Base-by-base conservation (phyloP, 2,797 vertebrate genomes). In the Myotis findleyi region DNA sequence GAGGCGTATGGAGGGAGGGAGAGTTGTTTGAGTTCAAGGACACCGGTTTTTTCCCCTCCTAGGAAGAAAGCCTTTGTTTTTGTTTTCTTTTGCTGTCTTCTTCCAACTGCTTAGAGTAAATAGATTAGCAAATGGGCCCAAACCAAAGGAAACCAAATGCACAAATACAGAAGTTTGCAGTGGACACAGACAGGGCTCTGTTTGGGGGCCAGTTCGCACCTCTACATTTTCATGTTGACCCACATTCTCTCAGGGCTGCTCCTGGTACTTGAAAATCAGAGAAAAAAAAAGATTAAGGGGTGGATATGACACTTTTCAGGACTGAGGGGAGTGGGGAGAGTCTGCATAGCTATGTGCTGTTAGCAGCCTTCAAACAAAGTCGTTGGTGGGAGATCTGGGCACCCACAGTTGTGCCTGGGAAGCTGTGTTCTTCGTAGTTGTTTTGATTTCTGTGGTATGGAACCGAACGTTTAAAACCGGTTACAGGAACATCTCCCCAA, bases 401-500 rank as follows among this genome's bases (percentile, higher is more conserved):
- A 12, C 68, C 62, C 68, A 14, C 33, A 0, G 16, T 27, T 30
- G 55, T 25, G n/a, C 53, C 68, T 72, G 93, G 87, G 93, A 91
- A 93, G 49, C 25, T 23, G 33, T 76, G 33, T 59, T 75, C 59
- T 68, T 16, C 17, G 59, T 53, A 25, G 57, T 38, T 72, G 87
- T 64, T 97, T 92, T 91, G 92, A 92, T 55, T 89, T 96, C 94
- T 82, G 62, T 36, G 30, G 36, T 36, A 44, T 75, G 16, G 76
- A 94, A 68, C 77, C 33, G 64, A 53, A 30, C 7, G 12, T 86
- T 88, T 62, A 68, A 87, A 73, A 91, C 33, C 80, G 83, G 93
- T 89, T 89, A 87, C 51, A 55, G 93, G 89, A 87, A 93, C 68
- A 49, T 96, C 77, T 95, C 77, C 75, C 91, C 47, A 59, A 75